phyloP scores from a whole-genome alignment of 2,113 vertebrate genomes.

The Bufo bufo region DNA sequence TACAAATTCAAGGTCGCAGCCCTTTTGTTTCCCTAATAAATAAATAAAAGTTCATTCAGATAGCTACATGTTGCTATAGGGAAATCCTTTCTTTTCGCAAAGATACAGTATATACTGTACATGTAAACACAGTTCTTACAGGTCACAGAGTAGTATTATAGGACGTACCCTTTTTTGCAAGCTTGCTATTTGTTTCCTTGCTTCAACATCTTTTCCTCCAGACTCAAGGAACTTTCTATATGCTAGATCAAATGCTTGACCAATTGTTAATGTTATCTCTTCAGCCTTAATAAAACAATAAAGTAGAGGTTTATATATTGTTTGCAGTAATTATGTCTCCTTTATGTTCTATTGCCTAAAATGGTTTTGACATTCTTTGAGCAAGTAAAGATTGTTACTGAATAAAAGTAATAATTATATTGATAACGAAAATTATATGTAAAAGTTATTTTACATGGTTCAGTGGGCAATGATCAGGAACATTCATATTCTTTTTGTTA shows the following conservation, averaged over 20 bases:
- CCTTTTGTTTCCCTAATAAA: neutral
- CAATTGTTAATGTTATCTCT: conserved; percentile 97
- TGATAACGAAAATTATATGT: neutral
- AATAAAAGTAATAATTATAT: neutral
- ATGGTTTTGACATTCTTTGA: neutral
- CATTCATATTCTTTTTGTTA: no score
- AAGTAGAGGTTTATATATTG: neutral
- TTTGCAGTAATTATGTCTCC: neutral
- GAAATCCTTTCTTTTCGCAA: neutral
- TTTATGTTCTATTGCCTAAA: neutral
- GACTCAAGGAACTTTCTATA: conserved; percentile 99
- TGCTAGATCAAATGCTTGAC: conserved; percentile 97
- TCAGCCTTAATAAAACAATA: conserved; percentile 81
- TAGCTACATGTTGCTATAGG: neutral
- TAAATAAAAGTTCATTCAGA: neutral
- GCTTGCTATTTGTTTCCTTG: conserved; percentile 93
- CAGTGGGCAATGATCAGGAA: no score
- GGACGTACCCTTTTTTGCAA: conserved; percentile 92
- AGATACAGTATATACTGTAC: neutral
- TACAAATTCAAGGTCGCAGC: neutral
- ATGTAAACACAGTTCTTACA: neutral
- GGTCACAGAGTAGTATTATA: neutral
- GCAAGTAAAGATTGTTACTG: neutral
- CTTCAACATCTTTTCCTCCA: conserved; percentile 97
- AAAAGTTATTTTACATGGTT: no score